Evolutionary conservation across 2,888 invertebrate species (phyloP).

Genomic region (Patella ulyssiponensis): DNA sequence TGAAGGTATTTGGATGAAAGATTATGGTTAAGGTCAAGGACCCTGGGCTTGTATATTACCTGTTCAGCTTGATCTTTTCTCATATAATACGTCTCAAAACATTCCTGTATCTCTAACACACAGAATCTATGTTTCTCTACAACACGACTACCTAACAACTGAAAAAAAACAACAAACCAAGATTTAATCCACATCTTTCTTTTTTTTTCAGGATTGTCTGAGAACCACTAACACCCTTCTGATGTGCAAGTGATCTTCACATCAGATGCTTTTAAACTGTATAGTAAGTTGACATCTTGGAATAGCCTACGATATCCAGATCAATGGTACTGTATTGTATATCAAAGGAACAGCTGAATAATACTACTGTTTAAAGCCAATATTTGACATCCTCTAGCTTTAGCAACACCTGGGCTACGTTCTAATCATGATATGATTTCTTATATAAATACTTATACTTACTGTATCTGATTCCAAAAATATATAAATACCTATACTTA

Average conservation of each 20-base stretch:
- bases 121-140: constrained; percentile 89
- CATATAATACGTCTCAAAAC: constrained; percentile 94
- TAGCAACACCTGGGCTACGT: too few species aligned
- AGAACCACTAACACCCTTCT: too few species aligned
- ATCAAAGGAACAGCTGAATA: too few species aligned
- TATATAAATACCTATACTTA: constrained; percentile 75
- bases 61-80: constrained; percentile 86
- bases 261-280: background rate
- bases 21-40: too few species aligned
- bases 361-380: too few species aligned
- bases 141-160: constrained; percentile 73
- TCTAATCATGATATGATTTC: too few species aligned
- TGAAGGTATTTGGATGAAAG: too few species aligned
- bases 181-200: too few species aligned
- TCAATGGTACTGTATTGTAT: too few species aligned
- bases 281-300: background rate
- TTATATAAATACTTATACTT: constrained; percentile 39
- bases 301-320: too few species aligned
- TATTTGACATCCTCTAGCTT: too few species aligned
- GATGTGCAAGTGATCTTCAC: too few species aligned
- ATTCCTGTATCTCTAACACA: constrained; percentile 93
- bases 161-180: constrained; percentile 17
- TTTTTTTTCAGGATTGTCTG: background rate
- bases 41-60: constrained; percentile 41
- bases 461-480: constrained; percentile 86